Evolutionary conservation across 2,113 vertebrate species (phyloP).

Genomic region (Tychaedon coryphoeus): DNA sequence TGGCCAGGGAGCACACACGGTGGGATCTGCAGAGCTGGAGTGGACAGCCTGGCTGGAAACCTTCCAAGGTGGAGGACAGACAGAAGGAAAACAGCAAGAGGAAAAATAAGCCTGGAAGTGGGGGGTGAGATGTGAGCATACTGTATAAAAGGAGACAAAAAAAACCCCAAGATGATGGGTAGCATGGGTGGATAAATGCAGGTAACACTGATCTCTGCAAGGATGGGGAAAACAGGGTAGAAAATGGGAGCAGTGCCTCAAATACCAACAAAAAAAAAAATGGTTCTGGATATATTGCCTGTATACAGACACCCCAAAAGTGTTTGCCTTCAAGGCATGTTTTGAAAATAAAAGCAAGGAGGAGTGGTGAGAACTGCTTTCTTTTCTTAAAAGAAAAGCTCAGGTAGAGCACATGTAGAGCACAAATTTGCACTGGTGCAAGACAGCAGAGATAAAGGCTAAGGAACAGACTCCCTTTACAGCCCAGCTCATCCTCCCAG

Average conservation of each 20-base stretch:
- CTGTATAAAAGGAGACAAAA: not conserved
- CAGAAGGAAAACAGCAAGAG: not conserved
- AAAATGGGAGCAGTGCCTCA: not conserved
- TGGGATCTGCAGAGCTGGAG: not conserved
- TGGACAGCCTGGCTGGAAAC: not conserved
- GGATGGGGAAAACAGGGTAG: not conserved
- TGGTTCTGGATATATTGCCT: not conserved
- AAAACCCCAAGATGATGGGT: rapidly evolving
- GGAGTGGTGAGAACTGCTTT: not conserved
- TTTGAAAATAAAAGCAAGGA: not conserved
- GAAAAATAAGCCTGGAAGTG: not conserved
- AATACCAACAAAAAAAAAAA: not conserved
- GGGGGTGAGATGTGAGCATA: not conserved
- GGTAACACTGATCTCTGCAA: not conserved
- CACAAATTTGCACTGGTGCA: not conserved
- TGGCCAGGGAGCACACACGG: not conserved
- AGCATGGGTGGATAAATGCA: not conserved
- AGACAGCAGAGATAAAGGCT: not conserved
- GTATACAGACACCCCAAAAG: not conserved
- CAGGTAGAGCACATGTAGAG: not conserved
- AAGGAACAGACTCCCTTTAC: conserved; percentile 1
- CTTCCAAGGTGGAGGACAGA: not conserved
- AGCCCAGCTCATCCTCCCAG: not conserved
- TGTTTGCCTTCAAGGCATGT: not conserved
- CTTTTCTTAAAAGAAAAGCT: not conserved